Conservation (phyloP, 1,140 invertebrate species). For the Battus philenor region DNA sequence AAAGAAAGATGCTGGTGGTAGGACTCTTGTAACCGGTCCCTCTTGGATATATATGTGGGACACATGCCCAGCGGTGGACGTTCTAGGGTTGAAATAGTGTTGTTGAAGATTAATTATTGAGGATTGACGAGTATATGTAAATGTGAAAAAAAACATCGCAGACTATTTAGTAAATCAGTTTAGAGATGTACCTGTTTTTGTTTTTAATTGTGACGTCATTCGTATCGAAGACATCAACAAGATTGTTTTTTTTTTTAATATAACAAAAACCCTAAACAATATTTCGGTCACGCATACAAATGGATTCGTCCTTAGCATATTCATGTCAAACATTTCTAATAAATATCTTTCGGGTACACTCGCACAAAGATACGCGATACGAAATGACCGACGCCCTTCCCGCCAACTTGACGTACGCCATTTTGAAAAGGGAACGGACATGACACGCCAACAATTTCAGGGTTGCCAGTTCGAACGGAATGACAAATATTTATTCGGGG, state of each 20-base stretch:
- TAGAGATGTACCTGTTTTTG: no score
- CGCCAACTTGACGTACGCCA: slow-evolving; percentile 35
- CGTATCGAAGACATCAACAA: background rate
- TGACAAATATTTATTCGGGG: slow-evolving; percentile 41
- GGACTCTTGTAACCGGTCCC: no score
- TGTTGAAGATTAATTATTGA: no score
- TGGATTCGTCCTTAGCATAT: slow-evolving; percentile 23
- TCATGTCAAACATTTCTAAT: slow-evolving; percentile 44
- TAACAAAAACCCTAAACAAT: slow-evolving; percentile 11
- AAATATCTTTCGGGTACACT: slow-evolving; percentile 41
- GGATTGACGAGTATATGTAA: no score
- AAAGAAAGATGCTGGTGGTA: no score
- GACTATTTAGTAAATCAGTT: no score
- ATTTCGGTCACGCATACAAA: slow-evolving; percentile 14
- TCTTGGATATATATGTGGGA: no score
- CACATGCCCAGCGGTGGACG: no score
- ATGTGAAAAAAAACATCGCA: no score
- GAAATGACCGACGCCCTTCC: slow-evolving; percentile 38
- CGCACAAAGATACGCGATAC: slow-evolving; percentile 32
- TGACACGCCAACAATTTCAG: slow-evolving; percentile 41
- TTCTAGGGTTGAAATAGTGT: no score
- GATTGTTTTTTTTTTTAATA: no score
- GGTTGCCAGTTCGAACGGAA: slow-evolving; percentile 26
- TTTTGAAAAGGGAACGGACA: slow-evolving; percentile 63
- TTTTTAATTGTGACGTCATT: no score